Conservation (phyloP, 2,797 vertebrate species). For the Philypnodon macrostomus region DNA sequence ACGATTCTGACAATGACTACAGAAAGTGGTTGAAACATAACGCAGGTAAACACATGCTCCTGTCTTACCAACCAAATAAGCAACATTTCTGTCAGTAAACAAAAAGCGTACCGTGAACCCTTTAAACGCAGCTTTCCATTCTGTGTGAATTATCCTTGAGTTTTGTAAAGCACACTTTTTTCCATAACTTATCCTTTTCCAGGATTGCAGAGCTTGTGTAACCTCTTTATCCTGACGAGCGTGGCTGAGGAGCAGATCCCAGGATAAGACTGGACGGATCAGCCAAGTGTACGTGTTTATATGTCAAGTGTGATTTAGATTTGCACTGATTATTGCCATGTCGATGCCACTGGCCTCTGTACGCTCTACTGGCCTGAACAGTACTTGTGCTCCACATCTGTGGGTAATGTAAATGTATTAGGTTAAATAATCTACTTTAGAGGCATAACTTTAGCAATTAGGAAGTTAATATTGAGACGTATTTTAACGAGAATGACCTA, state of each 20-base stretch:
- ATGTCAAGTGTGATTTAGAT: constrained; percentile 59
- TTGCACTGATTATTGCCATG: constrained; percentile 23
- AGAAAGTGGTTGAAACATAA: no score
- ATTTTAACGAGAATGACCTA: constrained; percentile 10
- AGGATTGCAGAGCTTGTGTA: constrained; percentile 50
- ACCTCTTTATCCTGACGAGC: constrained; percentile 56
- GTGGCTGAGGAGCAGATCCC: constrained; percentile 55
- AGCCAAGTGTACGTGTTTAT: constrained; percentile 47
- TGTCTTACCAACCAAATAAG: no score
- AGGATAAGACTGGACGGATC: constrained; percentile 67
- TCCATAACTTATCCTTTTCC: constrained; percentile 25
- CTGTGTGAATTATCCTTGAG: no score
- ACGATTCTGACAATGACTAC: no score
- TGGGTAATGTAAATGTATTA: constrained; percentile 24
- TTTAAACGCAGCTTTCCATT: no score
- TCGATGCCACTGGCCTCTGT: constrained; percentile 9
- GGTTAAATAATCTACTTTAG: constrained; percentile 37
- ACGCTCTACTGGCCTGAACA: constrained; percentile 20
- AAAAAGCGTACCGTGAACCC: no score
- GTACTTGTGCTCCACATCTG: constrained; percentile 26
- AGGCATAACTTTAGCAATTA: background rate
- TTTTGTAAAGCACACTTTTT: constrained; percentile 15
- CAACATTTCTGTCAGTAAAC: no score
- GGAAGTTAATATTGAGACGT: constrained; percentile 7
- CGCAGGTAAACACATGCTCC: no score